Conservation (phyloP, 2,113 vertebrate species). For the Azemiops feae region DNA sequence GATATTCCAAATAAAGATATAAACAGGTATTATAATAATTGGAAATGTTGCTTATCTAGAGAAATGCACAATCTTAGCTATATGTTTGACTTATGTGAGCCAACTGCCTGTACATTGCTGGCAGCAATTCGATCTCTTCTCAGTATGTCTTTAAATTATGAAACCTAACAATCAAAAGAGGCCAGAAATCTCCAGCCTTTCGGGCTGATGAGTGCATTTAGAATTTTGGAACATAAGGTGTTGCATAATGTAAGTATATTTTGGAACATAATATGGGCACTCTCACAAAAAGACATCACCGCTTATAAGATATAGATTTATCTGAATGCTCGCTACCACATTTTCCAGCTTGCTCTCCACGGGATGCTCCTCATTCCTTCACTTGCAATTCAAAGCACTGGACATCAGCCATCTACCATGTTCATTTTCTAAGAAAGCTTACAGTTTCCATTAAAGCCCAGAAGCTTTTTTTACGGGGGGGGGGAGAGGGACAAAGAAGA, state of each 20-base stretch:
- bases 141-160: background rate
- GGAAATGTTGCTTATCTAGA: background rate
- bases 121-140: background rate
- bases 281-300: background rate
- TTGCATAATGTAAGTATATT: background rate
- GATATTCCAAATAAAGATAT: background rate
- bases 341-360: background rate
- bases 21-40: background rate
- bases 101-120: background rate
- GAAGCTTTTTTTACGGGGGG: background rate
- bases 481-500: background rate
- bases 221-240: background rate
- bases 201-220: background rate
- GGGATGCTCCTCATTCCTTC: background rate
- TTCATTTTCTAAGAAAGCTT: background rate
- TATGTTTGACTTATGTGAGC: background rate
- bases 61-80: background rate
- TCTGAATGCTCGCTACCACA: background rate
- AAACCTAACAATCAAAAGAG: background rate
- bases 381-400: background rate
- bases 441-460: background rate
- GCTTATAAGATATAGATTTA: background rate
- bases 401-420: background rate
- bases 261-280: background rate
- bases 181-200: background rate